Evolutionary conservation across 2,113 vertebrate species (phyloP).

Genomic region (Anolis sagrei): DNA sequence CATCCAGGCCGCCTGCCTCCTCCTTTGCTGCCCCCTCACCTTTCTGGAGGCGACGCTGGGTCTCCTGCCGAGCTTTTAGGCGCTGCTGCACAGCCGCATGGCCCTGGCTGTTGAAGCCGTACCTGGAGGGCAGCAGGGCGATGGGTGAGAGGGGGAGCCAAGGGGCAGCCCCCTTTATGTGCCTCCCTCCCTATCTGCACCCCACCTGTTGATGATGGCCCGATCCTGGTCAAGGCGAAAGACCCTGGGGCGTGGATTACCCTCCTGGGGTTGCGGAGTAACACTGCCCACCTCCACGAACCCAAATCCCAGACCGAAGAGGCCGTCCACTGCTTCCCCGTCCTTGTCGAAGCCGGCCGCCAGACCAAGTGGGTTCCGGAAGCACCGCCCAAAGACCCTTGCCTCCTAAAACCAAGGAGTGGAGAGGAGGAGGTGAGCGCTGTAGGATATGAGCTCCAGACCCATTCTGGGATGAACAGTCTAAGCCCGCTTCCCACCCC

Average conservation of each 20-base stretch:
- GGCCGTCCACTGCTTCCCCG: constrained; percentile 90
- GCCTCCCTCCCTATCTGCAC: neutral
- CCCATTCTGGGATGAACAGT: too few species aligned
- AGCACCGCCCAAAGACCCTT: constrained; percentile 83
- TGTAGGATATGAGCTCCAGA: neutral
- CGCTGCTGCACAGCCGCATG: constrained; percentile 78
- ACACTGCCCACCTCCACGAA: constrained; percentile 96
- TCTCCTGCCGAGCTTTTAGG: constrained; percentile 78
- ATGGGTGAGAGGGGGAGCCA: fast-evolving
- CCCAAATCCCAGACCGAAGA: constrained; percentile 92
- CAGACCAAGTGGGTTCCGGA: constrained; percentile 91
- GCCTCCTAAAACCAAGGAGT: constrained; percentile 63
- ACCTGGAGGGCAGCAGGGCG: constrained; percentile 74
- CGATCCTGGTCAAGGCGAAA: constrained; percentile 87
- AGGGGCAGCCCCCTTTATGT: neutral
- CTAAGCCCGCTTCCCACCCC: neutral
- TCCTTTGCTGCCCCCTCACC: constrained; percentile 70
- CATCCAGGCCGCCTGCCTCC: neutral
- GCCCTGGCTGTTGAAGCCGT: constrained; percentile 96
- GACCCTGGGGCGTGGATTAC: constrained; percentile 91
- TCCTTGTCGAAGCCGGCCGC: constrained; percentile 97
- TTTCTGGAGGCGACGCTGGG: constrained; percentile 79
- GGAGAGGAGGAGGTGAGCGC: neutral
- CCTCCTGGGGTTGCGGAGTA: constrained; percentile 91
- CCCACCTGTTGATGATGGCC: constrained; percentile 93